Evolutionary conservation across 2,888 invertebrate genomes (phyloP).

Genomic region (Polyommatus icarus): DNA sequence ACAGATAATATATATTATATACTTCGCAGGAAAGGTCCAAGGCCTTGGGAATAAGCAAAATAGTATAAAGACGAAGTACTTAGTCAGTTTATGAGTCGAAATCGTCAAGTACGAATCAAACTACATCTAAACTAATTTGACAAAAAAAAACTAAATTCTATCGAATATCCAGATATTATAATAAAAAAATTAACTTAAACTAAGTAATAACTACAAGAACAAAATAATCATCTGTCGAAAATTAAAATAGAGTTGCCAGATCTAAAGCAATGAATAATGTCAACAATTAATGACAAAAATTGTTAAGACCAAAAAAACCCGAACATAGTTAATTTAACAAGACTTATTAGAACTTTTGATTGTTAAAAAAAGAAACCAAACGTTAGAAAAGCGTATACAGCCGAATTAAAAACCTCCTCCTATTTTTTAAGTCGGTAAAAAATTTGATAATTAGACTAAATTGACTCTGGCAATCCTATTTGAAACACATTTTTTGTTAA

Average conservation of each 20-base stretch:
- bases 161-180: neutral
- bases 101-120: neutral
- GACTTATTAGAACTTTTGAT: too few species aligned
- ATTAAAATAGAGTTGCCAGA: neutral
- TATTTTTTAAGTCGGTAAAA: neutral
- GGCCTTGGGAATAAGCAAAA: neutral
- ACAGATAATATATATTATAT: neutral
- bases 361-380: too few species aligned
- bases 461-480: neutral
- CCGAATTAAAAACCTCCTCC: too few species aligned
- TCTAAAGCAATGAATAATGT: neutral
- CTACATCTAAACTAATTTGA: neutral
- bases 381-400: too few species aligned
- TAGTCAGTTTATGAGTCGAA: neutral
- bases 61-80: neutral
- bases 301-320: neutral
- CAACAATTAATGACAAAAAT: neutral
- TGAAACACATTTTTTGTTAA: neutral
- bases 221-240: neutral
- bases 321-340: neutral
- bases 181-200: neutral
- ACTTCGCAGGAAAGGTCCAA: neutral
- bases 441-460: neutral
- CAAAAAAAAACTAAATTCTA: neutral
- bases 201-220: neutral